A percentile compares a stretch with the other conserved stretches of the same genome.
phyloP scores from a whole-genome alignment of 2,888 invertebrate genomes.

The Achlya flavicornis region DNA sequence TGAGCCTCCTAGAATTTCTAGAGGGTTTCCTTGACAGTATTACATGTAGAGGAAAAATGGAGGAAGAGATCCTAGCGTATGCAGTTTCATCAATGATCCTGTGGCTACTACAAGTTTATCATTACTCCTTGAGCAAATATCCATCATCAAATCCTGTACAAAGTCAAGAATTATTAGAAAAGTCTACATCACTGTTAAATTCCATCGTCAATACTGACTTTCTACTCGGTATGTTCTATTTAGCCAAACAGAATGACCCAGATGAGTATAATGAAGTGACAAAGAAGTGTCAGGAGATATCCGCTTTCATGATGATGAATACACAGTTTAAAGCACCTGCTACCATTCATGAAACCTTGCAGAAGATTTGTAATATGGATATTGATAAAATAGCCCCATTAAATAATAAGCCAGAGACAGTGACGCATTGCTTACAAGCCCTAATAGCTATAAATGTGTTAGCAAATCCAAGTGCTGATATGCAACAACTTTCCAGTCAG shows the following conservation, averaged over 20 bases:
- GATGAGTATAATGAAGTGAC: slow-evolving; percentile 87
- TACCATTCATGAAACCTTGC: slow-evolving; percentile 84
- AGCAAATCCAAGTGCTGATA: slow-evolving; percentile 92
- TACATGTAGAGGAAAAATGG: slow-evolving; percentile 91
- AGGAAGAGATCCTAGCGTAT: slow-evolving; percentile 93
- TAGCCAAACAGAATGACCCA: slow-evolving; percentile 91
- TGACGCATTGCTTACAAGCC: slow-evolving; percentile 90
- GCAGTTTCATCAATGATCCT: slow-evolving; percentile 91
- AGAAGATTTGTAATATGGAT: slow-evolving; percentile 85
- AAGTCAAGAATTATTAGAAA: slow-evolving; percentile 86
- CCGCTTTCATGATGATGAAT: slow-evolving; percentile 83
- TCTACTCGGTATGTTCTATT: slow-evolving; percentile 91
- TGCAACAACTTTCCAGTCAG: slow-evolving; percentile 91
- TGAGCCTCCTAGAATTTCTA: slow-evolving; percentile 93
- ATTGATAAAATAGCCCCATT: slow-evolving; percentile 84
- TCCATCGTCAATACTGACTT: slow-evolving; percentile 89
- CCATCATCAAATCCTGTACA: slow-evolving; percentile 77
- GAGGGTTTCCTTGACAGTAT: slow-evolving; percentile 87
- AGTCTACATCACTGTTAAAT: slow-evolving; percentile 87
- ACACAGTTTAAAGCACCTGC: slow-evolving; percentile 82
- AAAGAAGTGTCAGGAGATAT: slow-evolving; percentile 91
- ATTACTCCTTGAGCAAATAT: slow-evolving; percentile 76
- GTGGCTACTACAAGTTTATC: slow-evolving; percentile 92
- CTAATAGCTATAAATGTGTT: slow-evolving; percentile 93
- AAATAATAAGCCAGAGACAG: slow-evolving; percentile 84